Evolutionary conservation across 37 sponge, comb jelly and placozoan genomes (phyloP).

Genomic region (Hexactinellida sp.): DNA sequence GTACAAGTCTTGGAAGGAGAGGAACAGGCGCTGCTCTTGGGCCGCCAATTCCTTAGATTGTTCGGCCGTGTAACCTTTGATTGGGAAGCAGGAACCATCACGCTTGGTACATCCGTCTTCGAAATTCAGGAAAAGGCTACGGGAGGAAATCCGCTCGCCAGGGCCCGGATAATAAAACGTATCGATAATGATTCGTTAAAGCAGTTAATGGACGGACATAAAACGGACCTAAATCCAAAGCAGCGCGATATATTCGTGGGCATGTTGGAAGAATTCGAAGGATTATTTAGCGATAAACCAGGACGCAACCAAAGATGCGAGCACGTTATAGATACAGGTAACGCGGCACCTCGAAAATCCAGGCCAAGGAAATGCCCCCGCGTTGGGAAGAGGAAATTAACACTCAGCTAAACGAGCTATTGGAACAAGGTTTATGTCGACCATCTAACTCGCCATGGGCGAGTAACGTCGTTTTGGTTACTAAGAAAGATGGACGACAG

Average conservation of each 20-base stretch:
- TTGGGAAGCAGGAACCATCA: background rate
- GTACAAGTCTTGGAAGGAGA: conserved; percentile 5
- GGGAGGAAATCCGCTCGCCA: conserved; percentile 10
- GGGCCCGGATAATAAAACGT: conserved; percentile 10
- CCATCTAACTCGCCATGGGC: conserved; percentile 31
- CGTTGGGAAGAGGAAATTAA: conserved; percentile 19
- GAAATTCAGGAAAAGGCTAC: background rate
- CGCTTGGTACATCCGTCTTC: background rate
- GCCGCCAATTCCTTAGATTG: background rate
- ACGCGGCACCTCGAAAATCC: conserved; percentile 3
- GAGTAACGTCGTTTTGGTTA: conserved; percentile 28
- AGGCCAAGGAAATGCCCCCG: conserved; percentile 26
- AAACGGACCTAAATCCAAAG: conserved; percentile 8
- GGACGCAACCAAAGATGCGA: conserved; percentile 13
- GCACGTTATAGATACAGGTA: conserved; percentile 19
- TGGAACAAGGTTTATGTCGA: conserved; percentile 22
- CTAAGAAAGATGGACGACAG: conserved; percentile 33
- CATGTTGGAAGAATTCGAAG: conserved; percentile 15
- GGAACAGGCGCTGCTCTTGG: background rate
- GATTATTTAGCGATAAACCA: background rate
- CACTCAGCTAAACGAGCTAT: conserved; percentile 23
- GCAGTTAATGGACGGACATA: background rate
- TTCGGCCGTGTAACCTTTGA: background rate
- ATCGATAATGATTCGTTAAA: background rate
- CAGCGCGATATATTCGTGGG: background rate